Evolutionary conservation across 1,140 invertebrate genomes (phyloP), one percentile per base, ranked within the genome.

Genomic region (Bombus sylvicola): DNA sequence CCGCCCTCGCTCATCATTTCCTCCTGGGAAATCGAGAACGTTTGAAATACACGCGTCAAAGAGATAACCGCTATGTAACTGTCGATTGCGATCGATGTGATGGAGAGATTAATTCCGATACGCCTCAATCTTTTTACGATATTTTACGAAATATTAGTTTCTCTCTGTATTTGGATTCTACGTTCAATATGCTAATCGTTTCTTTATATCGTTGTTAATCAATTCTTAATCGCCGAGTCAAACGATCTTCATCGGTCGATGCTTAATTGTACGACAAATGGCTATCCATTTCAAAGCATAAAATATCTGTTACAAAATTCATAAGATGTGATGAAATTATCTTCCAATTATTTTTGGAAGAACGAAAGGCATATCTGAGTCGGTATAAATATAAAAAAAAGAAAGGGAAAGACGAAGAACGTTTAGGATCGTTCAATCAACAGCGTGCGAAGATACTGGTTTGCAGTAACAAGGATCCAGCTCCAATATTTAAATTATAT

Each of bases 1-100:
- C 94, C 94, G 53, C 94, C 93, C 82, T 94, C 94, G 88, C 94
- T 95, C 94, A 95, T 93, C 94, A 94, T 94, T 90, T 95, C 95
- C 86, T 95, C 95, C 93, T 95, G 88, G 73, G 92, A 92, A 86
- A 86, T 84, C 39, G 83, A 74, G 79, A 83, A 86, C 59, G 71
- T 84, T 89, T 77, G 79, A 87, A 28, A 83, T 31, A 77, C 57
- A 34, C 62, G 41, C 31, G 83, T 79, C 59, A 73, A 57, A 80
- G 3, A 15, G 31, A 18, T 34, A 15, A 25, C 25, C 25, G 37
- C 15, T 41, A 25, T 53, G 12, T 37, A 39, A 62, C 77, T 28
- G 43, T 68, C 53, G 64, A 69, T 69, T 12, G 64, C 64, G 15
- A 43, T 69, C 41, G 64, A 39, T n/a, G 18, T 5, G 10, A 31